Conservation (phyloP, 2,888 invertebrate species). For the Apamea monoglypha region DNA sequence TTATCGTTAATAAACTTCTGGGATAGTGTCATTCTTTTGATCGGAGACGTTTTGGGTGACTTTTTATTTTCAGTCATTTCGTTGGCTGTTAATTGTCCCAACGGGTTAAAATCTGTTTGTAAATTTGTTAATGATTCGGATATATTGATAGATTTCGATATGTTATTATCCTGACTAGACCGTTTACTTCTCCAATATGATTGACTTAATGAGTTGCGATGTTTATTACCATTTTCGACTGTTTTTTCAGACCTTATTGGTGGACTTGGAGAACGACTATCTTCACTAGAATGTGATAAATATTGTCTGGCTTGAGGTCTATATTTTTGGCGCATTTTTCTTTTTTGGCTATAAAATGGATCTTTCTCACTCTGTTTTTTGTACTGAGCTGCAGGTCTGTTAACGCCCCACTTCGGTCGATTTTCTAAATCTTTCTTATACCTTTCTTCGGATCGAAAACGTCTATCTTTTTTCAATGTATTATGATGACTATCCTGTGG, state of each 20-base stretch:
- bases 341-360: conserved; percentile 94
- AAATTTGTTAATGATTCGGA: conserved; percentile 81
- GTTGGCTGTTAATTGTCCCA: conserved; percentile 85
- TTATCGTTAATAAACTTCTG: conserved; percentile 90
- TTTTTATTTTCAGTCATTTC: conserved; percentile 80
- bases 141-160: conserved; percentile 78
- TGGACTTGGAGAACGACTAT: conserved; percentile 91
- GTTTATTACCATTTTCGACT: conserved; percentile 81
- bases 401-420: conserved; percentile 94
- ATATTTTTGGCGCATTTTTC: conserved; percentile 92
- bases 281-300: conserved; percentile 91
- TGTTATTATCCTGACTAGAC: conserved; percentile 81
- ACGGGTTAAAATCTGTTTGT: conserved; percentile 87
- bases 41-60: conserved; percentile 82
- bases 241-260: conserved; percentile 82
- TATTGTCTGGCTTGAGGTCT: conserved; percentile 90
- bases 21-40: conserved; percentile 85
- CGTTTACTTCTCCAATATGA: conserved; percentile 88
- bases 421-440: conserved; percentile 91
- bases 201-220: conserved; percentile 87
- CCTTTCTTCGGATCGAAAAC: conserved; percentile 89
- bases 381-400: conserved; percentile 94
- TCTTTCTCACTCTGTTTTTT: conserved; percentile 97
- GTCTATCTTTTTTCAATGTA: conserved; percentile 88
- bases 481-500: conserved; percentile 87